Evolutionary conservation across 2,888 invertebrate genomes (phyloP).

Genomic region (Drosophila trichaetosa): DNA sequence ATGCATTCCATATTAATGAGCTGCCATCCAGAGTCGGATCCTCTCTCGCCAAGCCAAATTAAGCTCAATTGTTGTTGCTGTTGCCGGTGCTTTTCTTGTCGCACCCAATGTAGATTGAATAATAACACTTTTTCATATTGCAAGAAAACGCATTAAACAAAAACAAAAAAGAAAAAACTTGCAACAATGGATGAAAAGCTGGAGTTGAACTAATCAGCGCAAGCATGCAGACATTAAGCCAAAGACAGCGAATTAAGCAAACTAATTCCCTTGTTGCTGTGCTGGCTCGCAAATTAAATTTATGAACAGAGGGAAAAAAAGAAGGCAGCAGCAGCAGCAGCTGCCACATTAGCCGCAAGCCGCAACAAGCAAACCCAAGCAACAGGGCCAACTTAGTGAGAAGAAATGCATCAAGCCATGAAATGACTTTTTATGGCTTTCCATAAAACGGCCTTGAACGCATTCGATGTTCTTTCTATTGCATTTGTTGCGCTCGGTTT

Average conservation of each 20-base stretch:
- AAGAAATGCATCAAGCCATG: conserved; percentile 80
- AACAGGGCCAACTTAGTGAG: conserved; percentile 59
- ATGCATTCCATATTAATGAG: conserved; percentile 65
- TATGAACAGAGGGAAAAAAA: conserved; percentile 56
- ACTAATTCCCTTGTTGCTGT: conserved; percentile 57
- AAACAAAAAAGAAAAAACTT: conserved; percentile 3
- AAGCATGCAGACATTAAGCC: conserved; percentile 69
- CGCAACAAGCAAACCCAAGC: conserved; percentile 27
- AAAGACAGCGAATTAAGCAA: conserved; percentile 48
- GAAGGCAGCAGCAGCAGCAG: conserved; percentile 28
- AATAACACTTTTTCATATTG: conserved; percentile 65
- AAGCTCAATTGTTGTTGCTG: conserved; percentile 50
- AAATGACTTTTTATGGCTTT: conserved; percentile 81
- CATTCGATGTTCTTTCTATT: conserved; percentile 40
- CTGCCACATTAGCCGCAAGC: conserved; percentile 53
- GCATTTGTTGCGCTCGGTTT: conserved; percentile 1
- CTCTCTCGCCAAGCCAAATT: conserved; percentile 38
- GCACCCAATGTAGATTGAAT: conserved; percentile 60
- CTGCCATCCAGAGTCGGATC: conserved; percentile 25
- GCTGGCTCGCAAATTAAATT: conserved; percentile 74
- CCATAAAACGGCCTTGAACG: conserved; percentile 82
- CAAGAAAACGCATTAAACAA: conserved; percentile 53
- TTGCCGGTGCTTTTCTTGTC: conserved; percentile 31
- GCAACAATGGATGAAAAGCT: conserved; percentile 68
- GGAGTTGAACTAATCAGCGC: conserved; percentile 75